Conservation (phyloP, 2,888 invertebrate species). For the Bellardia pandia region DNA sequence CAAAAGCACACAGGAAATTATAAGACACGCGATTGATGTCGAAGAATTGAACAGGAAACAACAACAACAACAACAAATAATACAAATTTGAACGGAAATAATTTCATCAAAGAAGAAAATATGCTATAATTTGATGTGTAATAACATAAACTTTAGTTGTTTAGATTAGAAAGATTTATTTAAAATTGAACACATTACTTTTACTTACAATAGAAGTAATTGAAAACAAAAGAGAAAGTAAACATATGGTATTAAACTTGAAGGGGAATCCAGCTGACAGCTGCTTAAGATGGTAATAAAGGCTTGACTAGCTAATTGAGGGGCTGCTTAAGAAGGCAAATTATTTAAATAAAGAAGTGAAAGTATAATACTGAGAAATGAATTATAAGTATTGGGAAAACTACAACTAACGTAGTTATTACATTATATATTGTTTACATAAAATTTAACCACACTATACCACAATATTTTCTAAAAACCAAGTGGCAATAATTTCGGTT, state of each 20-base stretch:
- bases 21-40: slow-evolving; percentile 20
- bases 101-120: slow-evolving; percentile 34
- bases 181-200: not conserved
- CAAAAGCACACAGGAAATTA: slow-evolving; percentile 28
- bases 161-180: slow-evolving; percentile 14
- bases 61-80: not conserved
- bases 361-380: not conserved
- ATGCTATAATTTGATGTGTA: slow-evolving; percentile 17
- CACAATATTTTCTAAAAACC: too few species aligned
- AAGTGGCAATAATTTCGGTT: too few species aligned
- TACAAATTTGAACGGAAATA: slow-evolving; percentile 13
- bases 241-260: not conserved
- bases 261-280: not conserved
- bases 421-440: too few species aligned
- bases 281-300: not conserved
- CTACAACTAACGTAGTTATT: too few species aligned
- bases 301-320: not conserved
- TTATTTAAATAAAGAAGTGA: not conserved
- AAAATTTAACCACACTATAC: too few species aligned
- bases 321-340: not conserved
- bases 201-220: not conserved
- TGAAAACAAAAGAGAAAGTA: not conserved
- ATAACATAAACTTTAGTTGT: not conserved
- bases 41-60: not conserved
- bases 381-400: not conserved